Conservation (phyloP, 2,888 invertebrate genomes). For the Liposcelis brunnea region DNA sequence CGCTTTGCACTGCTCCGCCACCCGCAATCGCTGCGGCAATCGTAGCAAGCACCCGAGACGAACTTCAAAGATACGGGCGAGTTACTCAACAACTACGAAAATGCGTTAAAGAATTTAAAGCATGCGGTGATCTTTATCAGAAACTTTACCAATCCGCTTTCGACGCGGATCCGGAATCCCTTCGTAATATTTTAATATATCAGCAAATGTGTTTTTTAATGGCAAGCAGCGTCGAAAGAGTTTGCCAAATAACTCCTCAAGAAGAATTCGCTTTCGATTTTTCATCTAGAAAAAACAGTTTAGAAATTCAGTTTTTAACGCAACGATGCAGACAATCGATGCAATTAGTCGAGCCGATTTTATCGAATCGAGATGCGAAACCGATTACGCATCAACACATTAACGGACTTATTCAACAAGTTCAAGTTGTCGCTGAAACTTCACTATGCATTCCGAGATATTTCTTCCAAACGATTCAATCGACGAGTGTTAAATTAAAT, state of each 20-base stretch:
- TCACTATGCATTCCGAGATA: conserved; percentile 56
- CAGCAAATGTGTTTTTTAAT: conserved; percentile 64
- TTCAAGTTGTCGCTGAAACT: conserved; percentile 41
- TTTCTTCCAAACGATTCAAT: conserved; percentile 71
- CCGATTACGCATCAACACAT: conserved; percentile 29
- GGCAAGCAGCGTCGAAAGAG: conserved; percentile 55
- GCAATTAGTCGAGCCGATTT: conserved; percentile 24
- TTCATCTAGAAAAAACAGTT: conserved; percentile 25
- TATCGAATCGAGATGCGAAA: conserved; percentile 23
- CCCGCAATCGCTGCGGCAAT: conserved; percentile 82
- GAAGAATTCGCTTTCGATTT: conserved; percentile 21
- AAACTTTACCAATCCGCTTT: conserved; percentile 67
- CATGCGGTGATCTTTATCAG: conserved; percentile 54
- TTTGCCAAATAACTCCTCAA: conserved; percentile 21
- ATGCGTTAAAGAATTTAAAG: conserved; percentile 51
- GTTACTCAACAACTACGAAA: conserved; percentile 55
- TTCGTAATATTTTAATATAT: conserved; percentile 54
- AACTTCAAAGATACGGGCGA: conserved; percentile 59
- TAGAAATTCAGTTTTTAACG: conserved; percentile 30
- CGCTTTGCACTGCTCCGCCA: conserved; percentile 76
- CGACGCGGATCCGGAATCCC: conserved; percentile 64
- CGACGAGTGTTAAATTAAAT: conserved; percentile 63
- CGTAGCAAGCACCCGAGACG: conserved; percentile 59
- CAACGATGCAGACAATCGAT: conserved; percentile 28
- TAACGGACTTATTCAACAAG: conserved; percentile 34